Evolutionary conservation across 2,888 invertebrate species (phyloP).

Genomic region (Nebria salina): DNA sequence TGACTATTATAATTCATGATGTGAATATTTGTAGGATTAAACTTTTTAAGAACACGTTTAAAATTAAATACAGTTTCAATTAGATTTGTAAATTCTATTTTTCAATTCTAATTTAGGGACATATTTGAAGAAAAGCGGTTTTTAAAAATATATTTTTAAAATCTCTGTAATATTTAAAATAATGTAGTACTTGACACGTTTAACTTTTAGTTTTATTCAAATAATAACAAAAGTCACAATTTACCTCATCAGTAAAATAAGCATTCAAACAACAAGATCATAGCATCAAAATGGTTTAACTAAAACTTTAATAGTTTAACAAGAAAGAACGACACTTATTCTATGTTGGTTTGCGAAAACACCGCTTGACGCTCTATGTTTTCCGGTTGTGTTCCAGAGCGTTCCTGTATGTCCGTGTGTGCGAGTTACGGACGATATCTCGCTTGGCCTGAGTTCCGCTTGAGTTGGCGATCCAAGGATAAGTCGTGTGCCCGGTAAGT

Average conservation of each 20-base stretch:
- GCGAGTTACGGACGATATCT: conserved; percentile 51
- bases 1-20: neutral
- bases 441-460: conserved; percentile 57
- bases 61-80: no score
- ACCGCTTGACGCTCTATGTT: neutral
- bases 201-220: no score
- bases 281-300: neutral
- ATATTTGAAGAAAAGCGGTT: no score
- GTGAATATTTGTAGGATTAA: no score
- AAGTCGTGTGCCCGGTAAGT: conserved; percentile 70
- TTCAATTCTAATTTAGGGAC: no score
- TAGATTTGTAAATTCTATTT: no score
- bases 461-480: conserved; percentile 67
- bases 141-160: no score
- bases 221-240: no score
- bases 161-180: no score
- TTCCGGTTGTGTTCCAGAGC: conserved; percentile 2
- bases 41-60: no score
- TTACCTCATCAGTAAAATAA: no score
- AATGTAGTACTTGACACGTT: no score
- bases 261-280: neutral
- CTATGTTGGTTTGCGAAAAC: conserved; percentile 1
- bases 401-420: conserved; percentile 13
- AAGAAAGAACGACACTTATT: neutral
- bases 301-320: neutral